Base-by-base conservation (phyloP, 1,140 invertebrate species). In the Telenomus remus region DNA sequence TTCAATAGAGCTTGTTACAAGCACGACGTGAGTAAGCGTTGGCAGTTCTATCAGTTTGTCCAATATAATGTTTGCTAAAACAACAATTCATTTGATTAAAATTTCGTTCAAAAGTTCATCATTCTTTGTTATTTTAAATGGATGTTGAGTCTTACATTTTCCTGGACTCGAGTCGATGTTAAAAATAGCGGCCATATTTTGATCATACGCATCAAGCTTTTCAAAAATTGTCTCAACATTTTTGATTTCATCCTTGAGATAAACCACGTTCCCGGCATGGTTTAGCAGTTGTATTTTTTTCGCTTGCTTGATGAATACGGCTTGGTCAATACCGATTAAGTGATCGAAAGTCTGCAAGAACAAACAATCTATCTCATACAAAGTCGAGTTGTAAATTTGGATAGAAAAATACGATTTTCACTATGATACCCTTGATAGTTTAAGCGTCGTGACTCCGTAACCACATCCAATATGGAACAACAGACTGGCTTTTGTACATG, bases 141-240 rank as follows among this genome's bases (percentile, higher is more conserved):
- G 10, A 35, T 6, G 10, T 35, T 35, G 34, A 35, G 5, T 48
- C 50, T 65, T 69, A 63, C 75, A 74, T 61, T 65, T 10, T 48
- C 70, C 53, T 19, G n/a, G 42, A 11, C 42, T 48, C 4, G 71
- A 60, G 47, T 74, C 63, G 2, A 55, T 51, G 27, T 74, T 74
- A 2, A 74, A 0, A 51, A 74, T 51, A 0, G 51, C 57, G 1
- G 39, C 14, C 4, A 68, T 46, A 11, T 11, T 46, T 6, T 46
- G 56, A 14, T 56, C 35, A 9, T 10, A 34, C 2, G 9, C 6
- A 49, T 43, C 9, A 4, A 65, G 34, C 6, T 65, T 49, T 42
- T 65, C 49, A 16, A 74, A 61, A 9, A 68, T 10, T 12, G 27
- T 51, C 13, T 68, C 71, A 0, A 68, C 51, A 5, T 66, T 66